These are phyloP conservation scores for Troglohyphantes excavatus DNA, from an alignment of 2,888 invertebrate genomes.

Conservation along the genomic window DNA sequence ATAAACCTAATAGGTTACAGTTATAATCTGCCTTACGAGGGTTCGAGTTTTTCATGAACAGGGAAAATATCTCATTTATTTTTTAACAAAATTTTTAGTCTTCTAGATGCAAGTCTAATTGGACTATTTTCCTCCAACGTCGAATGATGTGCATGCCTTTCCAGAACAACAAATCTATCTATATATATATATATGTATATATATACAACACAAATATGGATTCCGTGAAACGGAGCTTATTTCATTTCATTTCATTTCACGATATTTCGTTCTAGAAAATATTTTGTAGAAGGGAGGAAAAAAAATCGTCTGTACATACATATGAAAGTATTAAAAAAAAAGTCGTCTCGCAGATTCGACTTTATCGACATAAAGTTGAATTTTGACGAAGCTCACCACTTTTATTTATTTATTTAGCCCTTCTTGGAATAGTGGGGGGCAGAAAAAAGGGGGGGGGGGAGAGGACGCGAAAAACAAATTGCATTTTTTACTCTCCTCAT, in stretches of 20 bases:
- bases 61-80: background rate
- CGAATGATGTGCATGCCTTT: constrained; percentile 21
- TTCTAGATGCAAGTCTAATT: constrained; percentile 59
- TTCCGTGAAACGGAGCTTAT: constrained; percentile 71
- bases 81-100: background rate
- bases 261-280: constrained; percentile 61
- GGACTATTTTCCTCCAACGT: constrained; percentile 67
- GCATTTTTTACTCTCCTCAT: constrained; percentile 50
- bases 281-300: constrained; percentile 42
- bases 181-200: no score
- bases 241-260: constrained; percentile 73
- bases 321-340: constrained; percentile 40
- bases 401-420: constrained; percentile 77
- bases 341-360: constrained; percentile 69
- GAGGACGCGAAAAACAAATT: constrained; percentile 75
- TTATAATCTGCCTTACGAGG: constrained; percentile 51
- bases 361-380: constrained; percentile 78
- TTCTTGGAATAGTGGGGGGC: constrained; percentile 38
- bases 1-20: constrained; percentile 68
- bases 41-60: constrained; percentile 14
- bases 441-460: background rate
- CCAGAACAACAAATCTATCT: background rate
- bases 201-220: constrained; percentile 64
- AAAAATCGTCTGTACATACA: constrained; percentile 2
- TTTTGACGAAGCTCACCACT: constrained; percentile 74